These are phyloP conservation scores for Clarias laeviceps DNA, from an alignment of 2,797 vertebrate species.

Conservation along the genomic window DNA sequence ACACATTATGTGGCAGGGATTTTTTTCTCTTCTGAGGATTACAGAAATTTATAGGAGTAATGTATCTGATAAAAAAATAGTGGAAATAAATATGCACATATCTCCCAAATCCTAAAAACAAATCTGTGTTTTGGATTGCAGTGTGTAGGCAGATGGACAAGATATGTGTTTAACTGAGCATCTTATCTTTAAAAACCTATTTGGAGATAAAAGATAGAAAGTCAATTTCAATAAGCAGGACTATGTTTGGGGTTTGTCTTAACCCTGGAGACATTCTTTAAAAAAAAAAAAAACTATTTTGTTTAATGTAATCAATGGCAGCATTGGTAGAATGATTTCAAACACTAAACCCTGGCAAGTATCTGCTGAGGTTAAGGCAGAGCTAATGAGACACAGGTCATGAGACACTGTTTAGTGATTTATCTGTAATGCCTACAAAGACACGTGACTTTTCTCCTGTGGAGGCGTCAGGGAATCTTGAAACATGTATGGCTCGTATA, in stretches of 20 bases:
- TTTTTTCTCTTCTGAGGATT: not conserved
- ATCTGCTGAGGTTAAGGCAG: not conserved
- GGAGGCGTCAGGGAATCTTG: not conserved
- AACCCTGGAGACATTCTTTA: not conserved
- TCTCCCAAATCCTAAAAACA: not conserved
- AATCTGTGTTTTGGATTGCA: not conserved
- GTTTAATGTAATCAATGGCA: not conserved
- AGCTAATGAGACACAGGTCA: constrained; percentile 19
- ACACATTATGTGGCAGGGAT: too few species aligned
- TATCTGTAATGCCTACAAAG: constrained; percentile 1
- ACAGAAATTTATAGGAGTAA: not conserved
- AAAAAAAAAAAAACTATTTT: not conserved
- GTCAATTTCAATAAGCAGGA: constrained; percentile 40
- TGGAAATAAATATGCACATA: not conserved
- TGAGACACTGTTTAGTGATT: constrained; percentile 10
- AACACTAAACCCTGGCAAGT: not conserved
- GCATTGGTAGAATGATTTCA: constrained; percentile 11
- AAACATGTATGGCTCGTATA: not conserved
- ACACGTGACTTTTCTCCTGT: not conserved
- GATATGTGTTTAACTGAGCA: constrained; percentile 19
- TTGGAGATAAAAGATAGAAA: constrained; percentile 40
- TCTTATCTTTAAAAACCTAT: constrained; percentile 38
- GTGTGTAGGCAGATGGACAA: not conserved
- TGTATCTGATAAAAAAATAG: not conserved
- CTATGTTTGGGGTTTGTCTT: not conserved